phyloP scores from a whole-genome alignment of 2,797 vertebrate genomes.

The Thripadectes ignobilis region DNA sequence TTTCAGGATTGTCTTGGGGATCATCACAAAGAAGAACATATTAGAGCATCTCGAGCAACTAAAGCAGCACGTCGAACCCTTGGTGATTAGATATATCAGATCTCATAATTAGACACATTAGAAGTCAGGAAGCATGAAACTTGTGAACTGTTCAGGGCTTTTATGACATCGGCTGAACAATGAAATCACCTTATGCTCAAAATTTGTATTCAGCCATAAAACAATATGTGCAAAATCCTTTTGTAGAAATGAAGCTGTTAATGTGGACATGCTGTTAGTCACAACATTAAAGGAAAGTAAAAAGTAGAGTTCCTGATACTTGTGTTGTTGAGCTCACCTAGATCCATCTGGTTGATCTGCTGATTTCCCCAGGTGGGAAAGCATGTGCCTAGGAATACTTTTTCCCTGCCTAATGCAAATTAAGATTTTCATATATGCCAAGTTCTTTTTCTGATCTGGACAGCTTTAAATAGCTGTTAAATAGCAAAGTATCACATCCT shows the following conservation, averaged over 20 bases:
- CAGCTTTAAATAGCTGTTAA: constrained; percentile 52
- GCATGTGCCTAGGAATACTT: background rate
- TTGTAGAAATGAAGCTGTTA: constrained; percentile 50
- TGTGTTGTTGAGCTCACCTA: background rate
- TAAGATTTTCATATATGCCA: background rate
- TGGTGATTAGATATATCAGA: constrained; percentile 96
- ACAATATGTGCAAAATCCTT: constrained; percentile 25
- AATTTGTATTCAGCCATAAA: constrained; percentile 31
- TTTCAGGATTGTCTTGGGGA: constrained; percentile 99
- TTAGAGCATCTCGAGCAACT: constrained; percentile 99
- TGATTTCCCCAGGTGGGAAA: background rate
- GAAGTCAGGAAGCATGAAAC: constrained; percentile 91
- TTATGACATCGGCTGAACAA: constrained; percentile 51
- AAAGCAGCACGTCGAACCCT: constrained; percentile 94
- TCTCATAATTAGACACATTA: constrained; percentile 84
- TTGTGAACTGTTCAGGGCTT: constrained; percentile 82
- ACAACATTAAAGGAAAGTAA: constrained; percentile 54
- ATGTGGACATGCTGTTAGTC: constrained; percentile 17
- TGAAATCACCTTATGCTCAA: constrained; percentile 39
- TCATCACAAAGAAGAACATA: constrained; percentile 99
- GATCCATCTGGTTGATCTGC: background rate
- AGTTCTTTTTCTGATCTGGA: background rate
- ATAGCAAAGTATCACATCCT: background rate
- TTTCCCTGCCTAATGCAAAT: background rate
- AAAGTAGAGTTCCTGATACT: background rate